These are phyloP conservation scores for Norana najaformis DNA, from an alignment of 2,888 invertebrate genomes.

Conservation along the genomic window DNA sequence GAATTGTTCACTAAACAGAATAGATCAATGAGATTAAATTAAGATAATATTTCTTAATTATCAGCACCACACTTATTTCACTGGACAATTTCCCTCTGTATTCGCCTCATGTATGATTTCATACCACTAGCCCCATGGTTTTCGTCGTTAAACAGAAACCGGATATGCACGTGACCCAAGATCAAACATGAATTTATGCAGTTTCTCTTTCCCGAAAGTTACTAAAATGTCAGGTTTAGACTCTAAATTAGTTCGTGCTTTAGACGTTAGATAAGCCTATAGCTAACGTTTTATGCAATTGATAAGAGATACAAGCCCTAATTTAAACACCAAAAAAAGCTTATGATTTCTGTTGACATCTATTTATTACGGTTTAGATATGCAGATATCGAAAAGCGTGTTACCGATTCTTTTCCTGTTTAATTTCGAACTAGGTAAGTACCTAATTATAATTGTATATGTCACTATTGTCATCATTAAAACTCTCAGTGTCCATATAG, in stretches of 20 bases:
- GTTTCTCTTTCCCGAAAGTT: not conserved
- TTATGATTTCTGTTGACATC: not conserved
- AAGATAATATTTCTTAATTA: too few relatives aligned
- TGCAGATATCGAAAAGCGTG: not conserved
- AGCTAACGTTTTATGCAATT: too few relatives aligned
- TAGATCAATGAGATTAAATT: too few relatives aligned
- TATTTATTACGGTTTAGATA: not conserved
- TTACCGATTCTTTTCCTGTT: not conserved
- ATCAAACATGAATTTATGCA: not conserved
- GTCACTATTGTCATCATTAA: not conserved
- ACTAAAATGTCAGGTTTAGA: not conserved
- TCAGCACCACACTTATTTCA: too few relatives aligned
- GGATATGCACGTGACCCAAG: not conserved
- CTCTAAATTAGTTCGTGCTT: not conserved
- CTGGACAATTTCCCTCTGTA: too few relatives aligned
- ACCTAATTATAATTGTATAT: not conserved
- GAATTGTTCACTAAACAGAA: too few relatives aligned
- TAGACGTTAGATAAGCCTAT: too few relatives aligned
- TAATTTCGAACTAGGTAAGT: not conserved
- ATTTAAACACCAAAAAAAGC: not conserved
- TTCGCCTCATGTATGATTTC: too few relatives aligned
- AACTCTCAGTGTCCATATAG: too few relatives aligned
- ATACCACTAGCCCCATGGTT: too few relatives aligned
- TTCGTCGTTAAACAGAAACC: too few relatives aligned
- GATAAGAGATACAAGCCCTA: too few relatives aligned